Percentiles rank a stretch among this genome's conserved stretches.
phyloP scores from a whole-genome alignment of 2,797 vertebrate genomes.

The Melanotaenia pygmaea region DNA sequence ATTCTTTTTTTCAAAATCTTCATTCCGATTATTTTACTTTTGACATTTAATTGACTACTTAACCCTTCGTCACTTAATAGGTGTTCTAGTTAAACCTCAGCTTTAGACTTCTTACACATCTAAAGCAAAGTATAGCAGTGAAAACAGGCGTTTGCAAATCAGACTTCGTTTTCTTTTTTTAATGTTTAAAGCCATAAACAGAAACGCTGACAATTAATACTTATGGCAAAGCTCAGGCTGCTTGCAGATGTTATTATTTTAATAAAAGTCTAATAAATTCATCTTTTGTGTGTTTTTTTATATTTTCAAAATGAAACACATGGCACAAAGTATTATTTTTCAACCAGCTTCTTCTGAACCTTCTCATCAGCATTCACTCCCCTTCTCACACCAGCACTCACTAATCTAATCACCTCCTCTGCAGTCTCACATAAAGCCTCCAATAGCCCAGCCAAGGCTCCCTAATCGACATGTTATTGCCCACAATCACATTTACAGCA shows the following conservation, averaged over 20 bases:
- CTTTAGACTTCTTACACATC: not conserved
- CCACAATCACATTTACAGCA: conserved; percentile 93
- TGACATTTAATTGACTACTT: not conserved
- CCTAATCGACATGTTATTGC: conserved; percentile 97
- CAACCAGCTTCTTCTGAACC: conserved; percentile 42
- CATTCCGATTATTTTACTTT: not conserved
- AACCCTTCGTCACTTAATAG: not conserved
- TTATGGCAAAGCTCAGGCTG: not conserved
- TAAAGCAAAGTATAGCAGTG: not conserved
- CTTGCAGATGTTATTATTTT: not conserved
- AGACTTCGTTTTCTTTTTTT: not conserved
- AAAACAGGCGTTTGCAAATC: not conserved
- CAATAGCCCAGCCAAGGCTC: conserved; percentile 87
- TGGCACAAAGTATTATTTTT: conserved; percentile 51
- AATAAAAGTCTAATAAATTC: not conserved
- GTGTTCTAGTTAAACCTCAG: not conserved
- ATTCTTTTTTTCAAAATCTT: not conserved
- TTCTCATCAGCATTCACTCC: conserved; percentile 74
- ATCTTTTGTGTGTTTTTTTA: not conserved
- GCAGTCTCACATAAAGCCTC: conserved; percentile 91
- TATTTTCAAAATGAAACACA: conserved; percentile 21
- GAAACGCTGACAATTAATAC: not conserved
- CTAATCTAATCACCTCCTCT: conserved; percentile 91
- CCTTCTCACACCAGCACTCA: conserved; percentile 75
- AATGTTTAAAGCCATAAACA: not conserved